phyloP scores from a whole-genome alignment of 1,140 invertebrate genomes.

The Atta cephalotes region DNA sequence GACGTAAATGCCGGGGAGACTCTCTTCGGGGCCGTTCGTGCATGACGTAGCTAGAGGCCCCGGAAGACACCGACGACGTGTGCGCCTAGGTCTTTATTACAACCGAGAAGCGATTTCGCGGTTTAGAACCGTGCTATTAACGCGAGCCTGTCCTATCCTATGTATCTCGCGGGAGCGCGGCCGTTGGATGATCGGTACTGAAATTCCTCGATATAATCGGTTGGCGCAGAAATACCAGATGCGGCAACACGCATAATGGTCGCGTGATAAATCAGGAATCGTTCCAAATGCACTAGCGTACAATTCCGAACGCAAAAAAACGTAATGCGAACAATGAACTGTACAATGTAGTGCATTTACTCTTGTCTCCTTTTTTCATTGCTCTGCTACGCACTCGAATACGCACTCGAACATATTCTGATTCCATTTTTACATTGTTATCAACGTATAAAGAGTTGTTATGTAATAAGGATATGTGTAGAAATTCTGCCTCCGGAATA shows the following conservation, averaged over 20 bases:
- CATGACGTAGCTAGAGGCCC: slow-evolving; percentile 53
- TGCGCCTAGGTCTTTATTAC: slow-evolving; percentile 54
- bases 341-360: neutral
- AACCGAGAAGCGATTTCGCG: slow-evolving; percentile 60
- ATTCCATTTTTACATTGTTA: slow-evolving; percentile 15
- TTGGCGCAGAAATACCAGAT: slow-evolving; percentile 34
- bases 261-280: slow-evolving; percentile 53
- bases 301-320: slow-evolving; percentile 17
- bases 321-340: neutral
- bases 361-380: neutral
- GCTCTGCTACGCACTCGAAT: slow-evolving; percentile 1
- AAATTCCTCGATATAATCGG: slow-evolving; percentile 51
- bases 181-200: slow-evolving; percentile 33
- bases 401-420: neutral
- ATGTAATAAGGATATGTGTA: neutral
- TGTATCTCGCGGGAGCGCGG: slow-evolving; percentile 44
- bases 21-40: slow-evolving; percentile 41
- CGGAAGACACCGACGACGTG: slow-evolving; percentile 50
- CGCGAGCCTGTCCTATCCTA: slow-evolving; percentile 32
- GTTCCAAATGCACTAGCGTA: slow-evolving; percentile 14
- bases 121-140: slow-evolving; percentile 59
- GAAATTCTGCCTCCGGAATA: neutral
- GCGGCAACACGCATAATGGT: slow-evolving; percentile 33
- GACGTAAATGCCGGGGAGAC: slow-evolving; percentile 39
- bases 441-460: neutral